Evolutionary conservation across 1,140 invertebrate species (phyloP).

Genomic region (Drosophila sechellia): DNA sequence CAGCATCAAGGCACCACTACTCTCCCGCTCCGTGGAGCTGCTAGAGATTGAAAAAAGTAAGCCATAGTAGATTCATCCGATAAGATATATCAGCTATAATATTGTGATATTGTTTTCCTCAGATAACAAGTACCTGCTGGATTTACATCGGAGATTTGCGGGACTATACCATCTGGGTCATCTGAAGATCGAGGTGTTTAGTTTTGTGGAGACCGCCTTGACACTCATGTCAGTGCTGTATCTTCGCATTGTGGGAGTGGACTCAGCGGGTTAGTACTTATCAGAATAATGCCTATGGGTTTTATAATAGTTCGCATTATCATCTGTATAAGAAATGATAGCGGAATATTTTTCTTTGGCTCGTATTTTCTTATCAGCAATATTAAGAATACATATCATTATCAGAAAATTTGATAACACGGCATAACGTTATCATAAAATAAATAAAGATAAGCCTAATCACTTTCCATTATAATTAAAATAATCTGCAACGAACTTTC

Average conservation of each 20-base stretch:
- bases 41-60: conserved; percentile 87
- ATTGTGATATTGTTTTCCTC: conserved; percentile 35
- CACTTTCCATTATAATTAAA: not conserved
- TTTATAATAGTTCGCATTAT: not conserved
- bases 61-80: conserved; percentile 1
- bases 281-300: too few species aligned
- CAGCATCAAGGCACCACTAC: conserved; percentile 87
- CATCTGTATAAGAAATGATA: not conserved
- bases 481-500: not conserved
- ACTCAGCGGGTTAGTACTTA: conserved; percentile 87
- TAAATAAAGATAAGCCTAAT: not conserved
- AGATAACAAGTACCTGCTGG: conserved; percentile 88
- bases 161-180: conserved; percentile 85
- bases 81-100: not conserved
- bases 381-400: not conserved
- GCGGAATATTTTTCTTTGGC: not conserved
- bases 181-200: conserved; percentile 86
- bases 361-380: not conserved
- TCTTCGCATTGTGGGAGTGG: conserved; percentile 88
- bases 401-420: not conserved
- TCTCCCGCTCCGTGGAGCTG: conserved; percentile 87
- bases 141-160: conserved; percentile 86
- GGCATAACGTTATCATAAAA: not conserved
- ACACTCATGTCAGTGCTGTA: conserved; percentile 89
- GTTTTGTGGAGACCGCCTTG: conserved; percentile 88